Evolutionary conservation across 2,797 vertebrate genomes (phyloP).

Genomic region (Semaprochilodus insignis): DNA sequence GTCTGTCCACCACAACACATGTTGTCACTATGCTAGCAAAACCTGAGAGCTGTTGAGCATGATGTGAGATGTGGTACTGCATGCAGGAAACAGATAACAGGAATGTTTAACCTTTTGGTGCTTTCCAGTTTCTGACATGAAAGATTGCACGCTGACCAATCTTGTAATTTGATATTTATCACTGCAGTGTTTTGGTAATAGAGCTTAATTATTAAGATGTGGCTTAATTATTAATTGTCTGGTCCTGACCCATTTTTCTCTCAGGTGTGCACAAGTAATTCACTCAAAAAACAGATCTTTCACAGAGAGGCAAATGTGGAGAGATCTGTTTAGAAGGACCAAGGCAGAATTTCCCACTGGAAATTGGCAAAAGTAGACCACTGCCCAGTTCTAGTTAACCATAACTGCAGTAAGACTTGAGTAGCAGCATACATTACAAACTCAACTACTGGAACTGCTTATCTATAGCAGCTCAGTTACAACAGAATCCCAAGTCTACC

Average conservation of each 20-base stretch:
- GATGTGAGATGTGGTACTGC: neutral
- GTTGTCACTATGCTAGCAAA: neutral
- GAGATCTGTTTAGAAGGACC: no score
- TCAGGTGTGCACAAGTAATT: neutral
- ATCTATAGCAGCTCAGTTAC: no score
- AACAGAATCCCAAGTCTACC: no score
- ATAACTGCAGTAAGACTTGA: no score
- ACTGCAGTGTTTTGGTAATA: slow-evolving; percentile 19
- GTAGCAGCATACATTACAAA: no score
- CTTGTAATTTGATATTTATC: slow-evolving; percentile 7
- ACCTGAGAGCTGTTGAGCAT: neutral
- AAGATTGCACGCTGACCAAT: neutral
- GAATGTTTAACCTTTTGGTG: neutral
- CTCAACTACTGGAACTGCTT: no score
- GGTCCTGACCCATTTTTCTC: slow-evolving; percentile 4
- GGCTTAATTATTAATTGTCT: slow-evolving; percentile 29
- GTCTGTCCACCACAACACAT: neutral
- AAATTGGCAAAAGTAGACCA: neutral
- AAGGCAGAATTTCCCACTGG: neutral
- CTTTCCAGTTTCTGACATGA: neutral
- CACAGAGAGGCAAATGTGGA: neutral
- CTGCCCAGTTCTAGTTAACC: no score
- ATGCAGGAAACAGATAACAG: neutral
- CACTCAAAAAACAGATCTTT: neutral
- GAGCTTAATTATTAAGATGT: slow-evolving; percentile 15